Conservation (phyloP, 1,140 invertebrate genomes). For the Vanessa atalanta region DNA sequence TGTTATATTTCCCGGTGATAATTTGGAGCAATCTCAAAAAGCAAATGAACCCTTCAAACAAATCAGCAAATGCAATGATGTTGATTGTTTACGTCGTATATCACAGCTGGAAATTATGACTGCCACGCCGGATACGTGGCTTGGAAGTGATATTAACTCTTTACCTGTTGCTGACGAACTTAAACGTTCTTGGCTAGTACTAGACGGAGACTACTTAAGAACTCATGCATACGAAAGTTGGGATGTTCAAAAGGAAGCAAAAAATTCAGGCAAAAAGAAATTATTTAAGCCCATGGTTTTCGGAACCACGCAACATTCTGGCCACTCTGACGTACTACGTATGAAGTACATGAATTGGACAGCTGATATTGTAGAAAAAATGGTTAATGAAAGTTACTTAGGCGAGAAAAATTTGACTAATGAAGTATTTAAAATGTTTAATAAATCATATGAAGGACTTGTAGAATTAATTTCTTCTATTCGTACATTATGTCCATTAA, state of each 20-base stretch:
- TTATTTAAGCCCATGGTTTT: slow-evolving; percentile 83
- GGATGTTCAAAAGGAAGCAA: slow-evolving; percentile 72
- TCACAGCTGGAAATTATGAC: slow-evolving; percentile 84
- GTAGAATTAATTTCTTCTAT: slow-evolving; percentile 89
- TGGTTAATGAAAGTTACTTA: slow-evolving; percentile 84
- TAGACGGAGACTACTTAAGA: slow-evolving; percentile 85
- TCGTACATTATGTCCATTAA: slow-evolving; percentile 88
- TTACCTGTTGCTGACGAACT: slow-evolving; percentile 83
- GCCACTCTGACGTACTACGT: slow-evolving; percentile 81
- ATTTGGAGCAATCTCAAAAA: slow-evolving; percentile 82
- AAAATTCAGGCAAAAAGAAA: slow-evolving; percentile 65
- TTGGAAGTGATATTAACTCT: slow-evolving; percentile 78
- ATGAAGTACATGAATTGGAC: slow-evolving; percentile 83
- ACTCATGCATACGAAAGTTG: slow-evolving; percentile 84
- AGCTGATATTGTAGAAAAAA: slow-evolving; percentile 82
- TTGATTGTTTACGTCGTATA: slow-evolving; percentile 83
- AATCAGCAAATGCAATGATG: slow-evolving; percentile 78
- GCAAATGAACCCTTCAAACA: slow-evolving; percentile 83
- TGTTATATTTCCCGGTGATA: slow-evolving; percentile 84
- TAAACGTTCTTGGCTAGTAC: slow-evolving; percentile 87
- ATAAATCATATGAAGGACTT: slow-evolving; percentile 84
- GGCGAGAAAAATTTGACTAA: slow-evolving; percentile 82
- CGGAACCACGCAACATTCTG: slow-evolving; percentile 87
- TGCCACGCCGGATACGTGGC: slow-evolving; percentile 86
- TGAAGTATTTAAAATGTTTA: slow-evolving; percentile 84